These are phyloP conservation scores for Callimorpha dominula DNA, from an alignment of 2,888 invertebrate genomes.

Conservation along the genomic window DNA sequence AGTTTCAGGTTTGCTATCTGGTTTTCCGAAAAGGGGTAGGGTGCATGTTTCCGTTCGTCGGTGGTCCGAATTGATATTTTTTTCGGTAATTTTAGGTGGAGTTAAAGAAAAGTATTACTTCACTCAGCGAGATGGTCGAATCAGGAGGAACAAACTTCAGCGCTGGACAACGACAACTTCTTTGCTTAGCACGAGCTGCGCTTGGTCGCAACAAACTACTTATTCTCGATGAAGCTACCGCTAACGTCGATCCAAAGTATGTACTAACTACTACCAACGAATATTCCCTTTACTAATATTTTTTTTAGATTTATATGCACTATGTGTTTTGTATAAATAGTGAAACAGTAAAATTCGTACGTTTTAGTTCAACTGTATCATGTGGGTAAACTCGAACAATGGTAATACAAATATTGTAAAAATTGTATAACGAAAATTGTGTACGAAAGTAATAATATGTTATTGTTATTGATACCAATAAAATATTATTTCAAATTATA, in stretches of 20 bases:
- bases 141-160: slow-evolving; percentile 95
- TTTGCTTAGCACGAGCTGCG: slow-evolving; percentile 94
- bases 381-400: too few species aligned
- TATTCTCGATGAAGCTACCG: slow-evolving; percentile 96
- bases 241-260: slow-evolving; percentile 95
- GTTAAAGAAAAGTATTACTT: slow-evolving; percentile 89
- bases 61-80: neutral
- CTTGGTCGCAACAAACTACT: slow-evolving; percentile 93
- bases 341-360: neutral
- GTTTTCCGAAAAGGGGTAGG: too few species aligned
- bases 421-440: too few species aligned
- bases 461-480: too few species aligned
- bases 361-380: neutral
- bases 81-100: slow-evolving; percentile 87
- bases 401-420: too few species aligned
- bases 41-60: too few species aligned
- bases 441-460: too few species aligned
- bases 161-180: slow-evolving; percentile 95
- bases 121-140: slow-evolving; percentile 87
- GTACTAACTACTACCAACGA: neutral
- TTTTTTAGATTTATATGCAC: neutral
- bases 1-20: too few species aligned
- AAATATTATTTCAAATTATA: too few species aligned
- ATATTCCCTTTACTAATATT: neutral
- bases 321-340: neutral